These are phyloP conservation scores for Drosophila atroscutellata DNA, from an alignment of 2,888 invertebrate genomes.

Conservation along the genomic window DNA sequence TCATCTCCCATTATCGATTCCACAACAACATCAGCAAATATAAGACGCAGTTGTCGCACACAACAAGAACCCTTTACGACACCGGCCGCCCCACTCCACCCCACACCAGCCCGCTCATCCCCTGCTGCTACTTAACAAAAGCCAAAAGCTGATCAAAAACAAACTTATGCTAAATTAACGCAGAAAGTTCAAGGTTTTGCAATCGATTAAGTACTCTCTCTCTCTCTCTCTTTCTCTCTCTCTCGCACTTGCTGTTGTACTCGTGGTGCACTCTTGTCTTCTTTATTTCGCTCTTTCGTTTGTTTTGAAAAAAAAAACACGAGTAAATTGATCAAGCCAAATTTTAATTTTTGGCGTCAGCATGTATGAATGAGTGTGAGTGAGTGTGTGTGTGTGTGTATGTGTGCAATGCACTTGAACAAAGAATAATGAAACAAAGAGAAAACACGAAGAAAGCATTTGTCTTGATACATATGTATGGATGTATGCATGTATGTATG, in stretches of 20 bases:
- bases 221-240: slow-evolving; percentile 3
- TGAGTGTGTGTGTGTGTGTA: neutral
- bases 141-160: slow-evolving; percentile 17
- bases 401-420: slow-evolving; percentile 49
- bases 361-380: slow-evolving; percentile 17
- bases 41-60: slow-evolving; percentile 46
- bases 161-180: slow-evolving; percentile 31
- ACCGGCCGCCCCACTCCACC: neutral
- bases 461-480: neutral
- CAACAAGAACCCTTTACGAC: neutral
- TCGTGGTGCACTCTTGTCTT: neutral
- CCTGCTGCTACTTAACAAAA: neutral
- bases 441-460: slow-evolving; percentile 26
- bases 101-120: neutral
- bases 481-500: too few relatives aligned
- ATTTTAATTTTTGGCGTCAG: slow-evolving; percentile 43
- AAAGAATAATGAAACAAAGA: slow-evolving; percentile 49
- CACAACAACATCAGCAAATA: slow-evolving; percentile 17
- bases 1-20: slow-evolving; percentile 6
- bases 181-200: slow-evolving; percentile 58
- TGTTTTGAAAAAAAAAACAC: slow-evolving; percentile 4
- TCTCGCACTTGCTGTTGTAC: neutral
- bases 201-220: slow-evolving; percentile 37
- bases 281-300: neutral
- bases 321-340: slow-evolving; percentile 15